Conservation (phyloP, 2,888 invertebrate genomes). For the Drosophila pegasa region DNA sequence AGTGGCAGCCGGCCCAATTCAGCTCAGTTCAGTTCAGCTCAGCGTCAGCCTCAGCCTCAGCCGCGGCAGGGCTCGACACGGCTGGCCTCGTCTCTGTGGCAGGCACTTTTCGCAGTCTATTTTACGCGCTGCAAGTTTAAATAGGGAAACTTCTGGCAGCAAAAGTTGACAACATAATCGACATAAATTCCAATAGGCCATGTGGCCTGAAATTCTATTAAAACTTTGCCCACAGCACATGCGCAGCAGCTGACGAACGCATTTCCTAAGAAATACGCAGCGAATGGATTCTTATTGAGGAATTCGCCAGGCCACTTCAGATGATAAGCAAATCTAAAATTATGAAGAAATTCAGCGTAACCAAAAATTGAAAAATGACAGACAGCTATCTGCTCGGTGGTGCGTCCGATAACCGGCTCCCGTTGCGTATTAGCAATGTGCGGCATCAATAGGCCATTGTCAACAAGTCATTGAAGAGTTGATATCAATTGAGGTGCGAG, state of each 20-base stretch:
- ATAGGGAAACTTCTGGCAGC: constrained; percentile 69
- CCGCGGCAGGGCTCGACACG: too few relatives aligned
- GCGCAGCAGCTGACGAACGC: constrained; percentile 35
- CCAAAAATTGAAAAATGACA: constrained; percentile 17
- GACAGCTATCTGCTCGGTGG: constrained; percentile 48
- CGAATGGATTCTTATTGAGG: constrained; percentile 17
- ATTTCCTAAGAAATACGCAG: constrained; percentile 38
- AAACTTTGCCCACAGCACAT: constrained; percentile 59
- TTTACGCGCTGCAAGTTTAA: constrained; percentile 68
- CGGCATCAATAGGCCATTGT: constrained; percentile 40
- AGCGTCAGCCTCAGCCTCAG: background rate
- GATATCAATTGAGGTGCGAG: constrained; percentile 38
- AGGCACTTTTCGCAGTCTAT: constrained; percentile 63
- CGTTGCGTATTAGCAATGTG: constrained; percentile 41
- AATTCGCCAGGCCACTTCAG: constrained; percentile 51
- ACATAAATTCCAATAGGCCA: constrained; percentile 77
- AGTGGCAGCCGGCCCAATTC: constrained; percentile 2
- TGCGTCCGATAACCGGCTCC: constrained; percentile 45
- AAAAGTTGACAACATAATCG: constrained; percentile 78
- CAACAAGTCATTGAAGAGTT: constrained; percentile 48
- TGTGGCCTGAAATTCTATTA: constrained; percentile 70
- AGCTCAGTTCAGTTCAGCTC: background rate
- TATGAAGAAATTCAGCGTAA: constrained; percentile 43
- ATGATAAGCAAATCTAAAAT: constrained; percentile 37
- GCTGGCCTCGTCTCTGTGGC: background rate